These are phyloP conservation scores for Notocelia uddmanniana DNA, from an alignment of 2,888 invertebrate species.

Conservation along the genomic window DNA sequence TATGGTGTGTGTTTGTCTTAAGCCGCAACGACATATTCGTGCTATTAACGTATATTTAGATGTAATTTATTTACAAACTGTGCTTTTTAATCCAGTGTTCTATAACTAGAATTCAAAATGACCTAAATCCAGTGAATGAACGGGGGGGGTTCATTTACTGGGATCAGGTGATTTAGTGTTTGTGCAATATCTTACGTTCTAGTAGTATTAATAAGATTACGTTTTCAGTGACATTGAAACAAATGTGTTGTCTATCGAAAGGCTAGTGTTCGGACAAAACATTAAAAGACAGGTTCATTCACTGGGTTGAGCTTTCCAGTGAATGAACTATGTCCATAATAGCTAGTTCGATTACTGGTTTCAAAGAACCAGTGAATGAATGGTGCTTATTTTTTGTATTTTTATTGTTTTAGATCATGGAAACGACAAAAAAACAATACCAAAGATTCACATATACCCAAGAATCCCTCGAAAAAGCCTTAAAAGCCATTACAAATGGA, in stretches of 20 bases:
- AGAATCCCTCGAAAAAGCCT: slow-evolving; percentile 1
- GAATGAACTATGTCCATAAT: too few relatives aligned
- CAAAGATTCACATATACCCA: neutral
- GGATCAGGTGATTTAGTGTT: neutral
- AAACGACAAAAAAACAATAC: neutral
- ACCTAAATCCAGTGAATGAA: neutral
- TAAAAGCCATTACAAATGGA: neutral
- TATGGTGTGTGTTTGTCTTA: neutral
- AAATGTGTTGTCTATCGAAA: neutral
- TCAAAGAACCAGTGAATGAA: too few relatives aligned
- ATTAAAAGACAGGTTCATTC: neutral
- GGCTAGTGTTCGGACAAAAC: neutral
- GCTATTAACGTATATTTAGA: neutral
- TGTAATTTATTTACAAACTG: neutral
- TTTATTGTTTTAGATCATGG: neutral
- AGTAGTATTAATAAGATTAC: neutral
- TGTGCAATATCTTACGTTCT: neutral
- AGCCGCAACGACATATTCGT: too few relatives aligned
- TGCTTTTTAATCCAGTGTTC: neutral
- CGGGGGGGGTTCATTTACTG: neutral
- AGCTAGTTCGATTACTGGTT: too few relatives aligned
- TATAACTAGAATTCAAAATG: slow-evolving; percentile 1
- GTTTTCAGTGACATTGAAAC: neutral
- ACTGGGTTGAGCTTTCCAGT: neutral
- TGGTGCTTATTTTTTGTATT: too few relatives aligned